These are phyloP conservation scores for Hirundo rustica DNA, from an alignment of 2,797 vertebrate genomes.

Conservation along the genomic window DNA sequence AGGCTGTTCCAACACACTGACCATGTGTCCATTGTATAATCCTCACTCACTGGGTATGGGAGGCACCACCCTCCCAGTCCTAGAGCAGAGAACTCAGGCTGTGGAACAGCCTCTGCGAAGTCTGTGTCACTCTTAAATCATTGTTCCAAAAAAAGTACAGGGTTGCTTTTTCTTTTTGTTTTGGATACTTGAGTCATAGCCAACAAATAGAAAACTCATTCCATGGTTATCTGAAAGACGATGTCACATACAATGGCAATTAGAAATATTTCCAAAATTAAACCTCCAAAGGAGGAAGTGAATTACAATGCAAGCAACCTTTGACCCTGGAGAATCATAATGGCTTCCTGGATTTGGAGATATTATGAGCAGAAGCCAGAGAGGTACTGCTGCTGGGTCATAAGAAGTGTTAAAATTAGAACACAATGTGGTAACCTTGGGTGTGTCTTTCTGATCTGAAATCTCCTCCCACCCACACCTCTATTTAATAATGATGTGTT, in stretches of 20 bases:
- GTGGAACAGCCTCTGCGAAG: background rate
- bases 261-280: conserved; percentile 83
- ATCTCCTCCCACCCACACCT: conserved; percentile 68
- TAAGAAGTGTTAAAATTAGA: conserved; percentile 92
- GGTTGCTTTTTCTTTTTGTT: conserved; percentile 42
- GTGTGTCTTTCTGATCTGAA: conserved; percentile 57
- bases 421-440: conserved; percentile 87
- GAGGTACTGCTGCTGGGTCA: conserved; percentile 42
- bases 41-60: background rate
- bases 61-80: background rate
- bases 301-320: conserved; percentile 93
- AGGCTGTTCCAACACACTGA: background rate
- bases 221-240: conserved; percentile 70
- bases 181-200: conserved; percentile 42
- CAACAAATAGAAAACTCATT: conserved; percentile 72
- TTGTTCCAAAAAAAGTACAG: conserved; percentile 59
- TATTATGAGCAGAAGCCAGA: conserved; percentile 73
- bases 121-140: background rate
- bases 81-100: conserved; percentile 19
- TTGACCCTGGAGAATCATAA: conserved; percentile 86
- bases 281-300: conserved; percentile 88
- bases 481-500: conserved; percentile 62
- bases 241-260: conserved; percentile 75
- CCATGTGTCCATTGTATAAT: background rate
- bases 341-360: conserved; percentile 81